Evolutionary conservation across 2,113 vertebrate genomes (phyloP), one percentile per base, ranked within the genome.

Genomic region (Oophaga pumilio): DNA sequence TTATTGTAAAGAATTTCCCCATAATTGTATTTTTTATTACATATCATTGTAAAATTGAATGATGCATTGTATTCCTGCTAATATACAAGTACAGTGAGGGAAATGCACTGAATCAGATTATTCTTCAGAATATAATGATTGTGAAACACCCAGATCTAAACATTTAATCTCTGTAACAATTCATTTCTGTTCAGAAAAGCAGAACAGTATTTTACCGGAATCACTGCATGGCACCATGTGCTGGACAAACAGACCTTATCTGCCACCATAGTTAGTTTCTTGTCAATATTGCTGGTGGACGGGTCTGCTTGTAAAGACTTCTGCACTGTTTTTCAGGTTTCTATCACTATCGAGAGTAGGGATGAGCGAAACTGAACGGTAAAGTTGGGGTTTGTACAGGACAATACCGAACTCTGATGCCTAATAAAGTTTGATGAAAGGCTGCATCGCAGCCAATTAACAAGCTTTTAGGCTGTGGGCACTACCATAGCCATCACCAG

Each of bases 31-130:
- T 73, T 43, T 73, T 18, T 4, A 3, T 43, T 33, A 71, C 68
- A 33, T 18, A 9, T 8, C 20, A 43, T 43, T 73, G 28, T 18
- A 17, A 7, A 43, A 50, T 43, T 60, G 56, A 6, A 60, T 80
- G 78, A 80, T n/a, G 43, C 56, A 43, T 80, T 59, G 15, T 79
- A 26, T 79, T 79, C 56, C 18, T 22, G 77, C 4, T 26, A 79
- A 77, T 22, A 50, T 53, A 60, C 28, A 11, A 59, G 17, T 12
- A 56, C 3, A 56, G 24, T 14, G 24, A 60, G 17, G 56, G 56
- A 33, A 7, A 11, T 43, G 28, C 3, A 1, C 8, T 60, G 78
- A 62, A 60, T 80, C 78, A 60, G 11, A 80, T 60, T 24, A 18
- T 80, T 80, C 78, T n/a, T 20, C 26, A 80, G 78, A 80, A 80